Evolutionary conservation across 2,888 invertebrate genomes (phyloP).

Genomic region (Rhamphomyia laevipes): DNA sequence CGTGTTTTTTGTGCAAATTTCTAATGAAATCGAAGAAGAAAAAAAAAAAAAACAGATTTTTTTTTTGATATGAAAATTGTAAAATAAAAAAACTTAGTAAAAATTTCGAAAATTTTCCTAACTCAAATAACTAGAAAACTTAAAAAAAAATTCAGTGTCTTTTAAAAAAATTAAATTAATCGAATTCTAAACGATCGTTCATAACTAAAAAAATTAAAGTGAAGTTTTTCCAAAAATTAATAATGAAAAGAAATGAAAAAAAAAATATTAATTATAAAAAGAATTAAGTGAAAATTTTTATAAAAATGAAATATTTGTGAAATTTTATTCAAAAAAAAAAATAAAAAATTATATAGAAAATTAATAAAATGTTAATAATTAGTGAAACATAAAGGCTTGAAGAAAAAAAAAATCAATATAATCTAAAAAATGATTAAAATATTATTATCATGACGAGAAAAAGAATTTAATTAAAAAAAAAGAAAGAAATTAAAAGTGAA

Average conservation of each 20-base stretch:
- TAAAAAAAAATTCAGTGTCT: too few relatives aligned
- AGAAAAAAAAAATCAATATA: neutral
- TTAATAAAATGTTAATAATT: neutral
- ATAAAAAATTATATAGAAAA: neutral
- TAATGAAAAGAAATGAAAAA: neutral
- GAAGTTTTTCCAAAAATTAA: too few relatives aligned
- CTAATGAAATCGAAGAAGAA: neutral
- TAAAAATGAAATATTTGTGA: too few relatives aligned
- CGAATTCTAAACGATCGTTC: too few relatives aligned
- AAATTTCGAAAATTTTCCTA: too few relatives aligned
- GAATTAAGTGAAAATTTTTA: neutral
- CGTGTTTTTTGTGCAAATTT: slow-evolving; percentile 20
- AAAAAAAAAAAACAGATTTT: neutral
- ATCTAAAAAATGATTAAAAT: neutral
- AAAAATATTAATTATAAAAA: neutral
- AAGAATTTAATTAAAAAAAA: neutral
- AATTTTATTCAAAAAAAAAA: too few relatives aligned
- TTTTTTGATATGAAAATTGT: neutral
- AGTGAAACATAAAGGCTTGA: neutral
- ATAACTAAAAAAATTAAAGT: too few relatives aligned
- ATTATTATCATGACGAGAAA: neutral
- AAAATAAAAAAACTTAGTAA: too few relatives aligned
- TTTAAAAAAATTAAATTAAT: too few relatives aligned
- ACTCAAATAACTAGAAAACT: too few relatives aligned
- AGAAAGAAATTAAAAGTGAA: neutral